Evolutionary conservation across 2,888 invertebrate genomes (phyloP).

Genomic region (Megaustenia siamemsis): DNA sequence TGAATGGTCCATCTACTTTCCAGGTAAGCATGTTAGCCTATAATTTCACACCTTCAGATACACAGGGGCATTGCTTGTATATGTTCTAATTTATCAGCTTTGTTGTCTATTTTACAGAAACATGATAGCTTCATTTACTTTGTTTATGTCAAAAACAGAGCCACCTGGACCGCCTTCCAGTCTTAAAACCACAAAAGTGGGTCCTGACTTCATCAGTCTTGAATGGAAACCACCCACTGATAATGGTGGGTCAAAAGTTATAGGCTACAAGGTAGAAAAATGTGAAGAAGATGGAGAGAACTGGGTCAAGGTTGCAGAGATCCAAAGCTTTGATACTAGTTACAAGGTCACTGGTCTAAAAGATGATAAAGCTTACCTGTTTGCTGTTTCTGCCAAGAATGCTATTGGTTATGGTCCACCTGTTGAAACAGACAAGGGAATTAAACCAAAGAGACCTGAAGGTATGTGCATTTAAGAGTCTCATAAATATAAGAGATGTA

Average conservation of each 20-base stretch:
- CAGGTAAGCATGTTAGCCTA: too few species aligned
- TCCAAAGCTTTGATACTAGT: slow-evolving; percentile 58
- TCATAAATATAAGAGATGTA: too few species aligned
- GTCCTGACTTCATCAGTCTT: slow-evolving; percentile 62
- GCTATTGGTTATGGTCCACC: slow-evolving; percentile 61
- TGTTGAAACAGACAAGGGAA: slow-evolving; percentile 58
- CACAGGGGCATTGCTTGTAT: too few species aligned
- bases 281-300: slow-evolving; percentile 60
- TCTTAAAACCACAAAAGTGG: slow-evolving; percentile 62
- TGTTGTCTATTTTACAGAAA: too few species aligned
- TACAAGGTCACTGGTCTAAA: slow-evolving; percentile 63
- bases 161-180: slow-evolving; percentile 76
- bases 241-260: slow-evolving; percentile 69
- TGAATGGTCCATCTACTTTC: too few species aligned
- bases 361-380: slow-evolving; percentile 68
- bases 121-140: background rate
- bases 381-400: slow-evolving; percentile 76
- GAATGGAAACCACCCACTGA: slow-evolving; percentile 67
- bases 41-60: too few species aligned
- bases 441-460: slow-evolving; percentile 60
- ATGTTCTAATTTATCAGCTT: too few species aligned
- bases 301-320: slow-evolving; percentile 62
- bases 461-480: slow-evolving; percentile 56
- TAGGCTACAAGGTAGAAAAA: slow-evolving; percentile 65
- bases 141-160: slow-evolving; percentile 50